phyloP scores from a whole-genome alignment of 2,797 vertebrate genomes.

The Periparus ater region DNA sequence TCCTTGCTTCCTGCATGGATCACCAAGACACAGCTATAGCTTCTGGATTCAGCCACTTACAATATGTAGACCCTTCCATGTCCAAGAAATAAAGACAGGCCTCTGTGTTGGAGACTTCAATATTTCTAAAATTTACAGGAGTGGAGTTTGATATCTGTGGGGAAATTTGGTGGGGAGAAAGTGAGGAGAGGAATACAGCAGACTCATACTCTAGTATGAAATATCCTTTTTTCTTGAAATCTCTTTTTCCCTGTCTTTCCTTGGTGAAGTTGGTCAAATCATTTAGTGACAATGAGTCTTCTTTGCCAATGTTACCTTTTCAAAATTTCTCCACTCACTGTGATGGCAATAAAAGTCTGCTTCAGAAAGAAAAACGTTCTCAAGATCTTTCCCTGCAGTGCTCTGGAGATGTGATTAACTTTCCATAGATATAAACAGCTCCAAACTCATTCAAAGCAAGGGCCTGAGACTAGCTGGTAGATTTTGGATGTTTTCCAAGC shows the following conservation, averaged over 20 bases:
- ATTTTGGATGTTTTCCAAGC: neutral
- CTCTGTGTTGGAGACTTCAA: neutral
- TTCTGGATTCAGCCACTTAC: neutral
- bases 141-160: neutral
- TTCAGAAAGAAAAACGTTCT: neutral
- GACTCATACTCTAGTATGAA: neutral
- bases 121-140: neutral
- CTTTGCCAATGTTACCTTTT: neutral
- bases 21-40: neutral
- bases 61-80: rapidly evolving
- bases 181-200: neutral
- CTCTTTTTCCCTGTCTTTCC: neutral
- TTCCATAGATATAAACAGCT: neutral
- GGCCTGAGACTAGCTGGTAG: neutral
- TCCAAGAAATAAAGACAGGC: neutral
- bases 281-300: neutral
- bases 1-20: neutral
- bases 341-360: neutral
- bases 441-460: neutral
- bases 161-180: neutral
- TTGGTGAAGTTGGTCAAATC: neutral
- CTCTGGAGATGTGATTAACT: neutral
- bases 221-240: neutral
- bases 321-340: neutral
- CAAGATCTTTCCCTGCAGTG: neutral